Evolutionary conservation across 1,140 invertebrate genomes (phyloP), one percentile per base, ranked within the genome.

Genomic region (Venustaconcha ellipsiformis): DNA sequence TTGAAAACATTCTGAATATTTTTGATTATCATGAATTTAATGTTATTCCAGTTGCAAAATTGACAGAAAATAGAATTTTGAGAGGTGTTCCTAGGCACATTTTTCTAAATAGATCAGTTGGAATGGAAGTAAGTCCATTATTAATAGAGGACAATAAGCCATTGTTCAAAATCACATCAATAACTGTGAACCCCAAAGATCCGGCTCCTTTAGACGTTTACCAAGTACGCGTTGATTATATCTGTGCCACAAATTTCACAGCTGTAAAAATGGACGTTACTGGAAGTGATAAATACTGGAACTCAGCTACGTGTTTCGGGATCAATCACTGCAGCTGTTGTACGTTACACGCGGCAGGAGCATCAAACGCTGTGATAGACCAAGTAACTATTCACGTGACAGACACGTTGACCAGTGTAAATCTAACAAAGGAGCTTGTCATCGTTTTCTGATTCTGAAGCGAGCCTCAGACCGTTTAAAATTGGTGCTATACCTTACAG

Each of bases 221-320:
- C 48, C 67, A 70, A 70, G 74, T 76, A 26, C n/a, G 56, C n/a
- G 37, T 70, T 30, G 74, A 76, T 18, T 76, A 76, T 63, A 68
- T 26, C 55, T 76, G 74, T 30, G 74, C 74, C 30, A 76, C 74
- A 2, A 60, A 67, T 64, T 4, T 18, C 4, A 76, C 74, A 58
- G 57, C 62, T 15, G 60, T 70, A 13, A 64, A 70, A 65, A 76
- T 76, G 74, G 67, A 57, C n/a, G 67, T 70, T 58, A 70, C 67
- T 3, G 74, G 74, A 56, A 76, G 67, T 65, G 74, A 76, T 30
- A 57, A n/a, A 20, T 76, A 76, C 67, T 70, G 66, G 18, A 76
- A 76, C 30, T 18, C 62, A 30, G 60, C 67, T 14, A 70, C 62
- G 1, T 76, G 74, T 60, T 23, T 14, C 14, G 74, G 74, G 37